A percentile compares a stretch with the other conserved stretches of the same genome.
These are phyloP conservation scores for Pampusana beccarii DNA, from an alignment of 2,113 vertebrate species.

Conservation along the genomic window DNA sequence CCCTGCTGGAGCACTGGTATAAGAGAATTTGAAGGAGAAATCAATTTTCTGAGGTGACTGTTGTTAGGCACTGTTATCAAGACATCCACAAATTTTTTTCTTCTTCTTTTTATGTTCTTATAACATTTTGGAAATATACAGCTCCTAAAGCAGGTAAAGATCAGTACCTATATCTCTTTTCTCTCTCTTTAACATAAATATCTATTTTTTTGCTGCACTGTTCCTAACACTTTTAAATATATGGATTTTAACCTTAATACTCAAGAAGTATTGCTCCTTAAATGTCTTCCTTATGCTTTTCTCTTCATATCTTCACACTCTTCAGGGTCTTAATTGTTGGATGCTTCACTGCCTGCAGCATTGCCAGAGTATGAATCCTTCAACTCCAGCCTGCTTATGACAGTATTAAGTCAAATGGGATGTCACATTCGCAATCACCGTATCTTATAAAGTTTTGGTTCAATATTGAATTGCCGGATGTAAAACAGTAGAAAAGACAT, in stretches of 20 bases:
- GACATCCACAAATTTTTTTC: background rate
- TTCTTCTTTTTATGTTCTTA: background rate
- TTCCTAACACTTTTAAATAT: background rate
- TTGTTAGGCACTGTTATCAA: background rate
- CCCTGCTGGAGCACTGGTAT: background rate
- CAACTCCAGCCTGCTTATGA: background rate
- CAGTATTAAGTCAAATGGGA: background rate
- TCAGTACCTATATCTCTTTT: background rate
- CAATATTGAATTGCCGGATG: background rate
- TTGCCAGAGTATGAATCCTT: background rate
- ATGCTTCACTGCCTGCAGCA: background rate
- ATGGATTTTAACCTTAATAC: background rate
- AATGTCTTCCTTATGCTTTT: background rate
- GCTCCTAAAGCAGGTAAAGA: background rate
- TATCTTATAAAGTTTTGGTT: background rate
- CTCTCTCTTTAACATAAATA: background rate
- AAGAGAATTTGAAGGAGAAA: background rate
- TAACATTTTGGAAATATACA: background rate
- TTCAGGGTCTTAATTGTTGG: background rate
- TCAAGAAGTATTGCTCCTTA: background rate
- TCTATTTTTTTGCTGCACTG: background rate
- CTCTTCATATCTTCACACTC: background rate
- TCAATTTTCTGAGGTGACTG: background rate
- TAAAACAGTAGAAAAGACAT: background rate
- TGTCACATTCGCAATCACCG: background rate